Evolutionary conservation across 2,797 vertebrate species (phyloP).

Genomic region (Graptemys geographica): DNA sequence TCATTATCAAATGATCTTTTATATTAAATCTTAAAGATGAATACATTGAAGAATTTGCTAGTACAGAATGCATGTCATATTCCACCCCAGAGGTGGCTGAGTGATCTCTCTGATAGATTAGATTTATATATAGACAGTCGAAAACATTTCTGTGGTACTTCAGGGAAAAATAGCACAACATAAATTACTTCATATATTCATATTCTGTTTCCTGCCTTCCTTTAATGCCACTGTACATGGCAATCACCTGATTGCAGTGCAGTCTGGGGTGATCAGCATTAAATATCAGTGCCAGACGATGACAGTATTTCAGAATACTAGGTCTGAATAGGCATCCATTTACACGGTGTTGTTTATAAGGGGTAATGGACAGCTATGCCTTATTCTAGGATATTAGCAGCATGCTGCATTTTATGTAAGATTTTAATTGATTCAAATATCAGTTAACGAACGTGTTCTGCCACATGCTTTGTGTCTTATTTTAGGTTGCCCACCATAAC

Average conservation of each 20-base stretch:
- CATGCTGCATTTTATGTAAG: background rate
- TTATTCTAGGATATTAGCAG: background rate
- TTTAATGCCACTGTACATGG: background rate
- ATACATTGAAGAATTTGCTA: background rate
- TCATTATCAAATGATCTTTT: background rate
- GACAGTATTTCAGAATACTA: background rate
- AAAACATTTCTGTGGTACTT: background rate
- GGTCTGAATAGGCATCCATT: rapidly evolving
- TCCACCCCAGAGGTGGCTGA: background rate
- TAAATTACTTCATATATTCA: background rate
- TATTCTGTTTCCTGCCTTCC: background rate
- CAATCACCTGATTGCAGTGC: background rate
- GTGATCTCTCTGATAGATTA: too few species aligned
- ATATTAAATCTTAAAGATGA: background rate
- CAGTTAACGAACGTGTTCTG: background rate
- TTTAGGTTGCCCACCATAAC: background rate
- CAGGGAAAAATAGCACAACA: background rate
- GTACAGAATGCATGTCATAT: background rate
- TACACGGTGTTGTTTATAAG: background rate
- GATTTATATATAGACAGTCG: background rate
- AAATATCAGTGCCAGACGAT: background rate
- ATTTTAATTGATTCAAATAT: background rate
- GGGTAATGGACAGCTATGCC: background rate
- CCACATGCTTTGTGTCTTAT: background rate
- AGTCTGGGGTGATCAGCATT: background rate